These are phyloP conservation scores for Drosophila simulans DNA, from an alignment of 1,140 invertebrate species.

Conservation along the genomic window DNA sequence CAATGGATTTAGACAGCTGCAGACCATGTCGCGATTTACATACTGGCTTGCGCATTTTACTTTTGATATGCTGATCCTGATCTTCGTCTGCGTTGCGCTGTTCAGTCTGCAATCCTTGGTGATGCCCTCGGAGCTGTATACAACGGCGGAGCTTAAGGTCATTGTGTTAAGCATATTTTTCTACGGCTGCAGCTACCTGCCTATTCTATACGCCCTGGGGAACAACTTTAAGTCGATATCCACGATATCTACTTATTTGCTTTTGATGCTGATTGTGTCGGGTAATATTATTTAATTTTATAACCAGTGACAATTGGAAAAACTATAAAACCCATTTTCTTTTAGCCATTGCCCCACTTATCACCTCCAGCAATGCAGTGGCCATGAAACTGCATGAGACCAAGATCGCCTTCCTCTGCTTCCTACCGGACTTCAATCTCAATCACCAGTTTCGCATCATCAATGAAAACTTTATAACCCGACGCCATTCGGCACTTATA, in stretches of 20 bases:
- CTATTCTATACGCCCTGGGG: constrained; percentile 70
- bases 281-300: constrained; percentile 33
- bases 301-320: no score
- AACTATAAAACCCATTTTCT: neutral
- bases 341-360: constrained; percentile 73
- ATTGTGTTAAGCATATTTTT: constrained; percentile 70
- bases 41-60: constrained; percentile 70
- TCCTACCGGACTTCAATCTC: constrained; percentile 80
- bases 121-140: constrained; percentile 71
- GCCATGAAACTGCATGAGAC: constrained; percentile 71
- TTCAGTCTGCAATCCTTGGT: constrained; percentile 43
- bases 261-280: constrained; percentile 76
- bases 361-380: constrained; percentile 64
- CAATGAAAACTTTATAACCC: constrained; percentile 73
- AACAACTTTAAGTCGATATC: constrained; percentile 80
- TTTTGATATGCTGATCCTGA: constrained; percentile 65
- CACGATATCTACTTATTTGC: constrained; percentile 76
- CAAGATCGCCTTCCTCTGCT: constrained; percentile 63
- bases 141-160: constrained; percentile 27
- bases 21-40: constrained; percentile 65
- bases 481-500: constrained; percentile 16
- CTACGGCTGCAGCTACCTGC: constrained; percentile 75
- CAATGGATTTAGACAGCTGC: constrained; percentile 76
- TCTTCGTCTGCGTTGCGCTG: constrained; percentile 32
- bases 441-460: constrained; percentile 78